These are phyloP conservation scores for Drosophila guanche DNA, from an alignment of 1,140 invertebrate species.

Conservation along the genomic window DNA sequence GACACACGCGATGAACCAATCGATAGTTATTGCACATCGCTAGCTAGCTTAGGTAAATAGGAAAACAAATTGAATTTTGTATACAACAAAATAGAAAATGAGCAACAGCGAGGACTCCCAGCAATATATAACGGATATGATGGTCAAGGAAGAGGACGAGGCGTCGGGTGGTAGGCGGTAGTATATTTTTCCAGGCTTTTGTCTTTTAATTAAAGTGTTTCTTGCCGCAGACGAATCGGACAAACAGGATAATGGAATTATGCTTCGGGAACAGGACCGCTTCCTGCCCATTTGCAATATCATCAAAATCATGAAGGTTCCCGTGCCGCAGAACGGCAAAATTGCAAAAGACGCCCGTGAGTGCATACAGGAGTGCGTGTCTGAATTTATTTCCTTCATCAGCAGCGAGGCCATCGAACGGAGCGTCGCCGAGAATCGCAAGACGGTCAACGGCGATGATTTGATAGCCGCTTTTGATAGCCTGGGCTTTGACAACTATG, in stretches of 20 bases:
- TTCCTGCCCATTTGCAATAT: slow-evolving; percentile 99
- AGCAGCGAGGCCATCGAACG: slow-evolving; percentile 98
- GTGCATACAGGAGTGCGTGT: slow-evolving; percentile 99
- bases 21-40: not conserved
- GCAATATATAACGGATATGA: slow-evolving; percentile 66
- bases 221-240: slow-evolving; percentile 66
- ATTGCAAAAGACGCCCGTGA: slow-evolving; percentile 99
- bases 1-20: not conserved
- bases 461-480: slow-evolving; percentile 98
- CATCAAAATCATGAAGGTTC: slow-evolving; percentile 99
- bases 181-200: no score
- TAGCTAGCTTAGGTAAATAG: slow-evolving; percentile 12
- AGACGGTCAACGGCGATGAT: slow-evolving; percentile 99
- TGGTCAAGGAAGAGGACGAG: slow-evolving; percentile 75
- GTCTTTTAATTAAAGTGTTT: not conserved
- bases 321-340: slow-evolving; percentile 98
- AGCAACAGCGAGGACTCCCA: slow-evolving; percentile 79
- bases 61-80: not conserved
- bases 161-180: slow-evolving; percentile 60
- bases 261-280: slow-evolving; percentile 94
- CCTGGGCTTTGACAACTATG: slow-evolving; percentile 99
- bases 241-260: slow-evolving; percentile 69
- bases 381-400: slow-evolving; percentile 99
- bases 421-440: slow-evolving; percentile 98
- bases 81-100: slow-evolving; percentile 44